Conservation (phyloP, 2,113 vertebrate genomes). For the Odobenus rosmarus region DNA sequence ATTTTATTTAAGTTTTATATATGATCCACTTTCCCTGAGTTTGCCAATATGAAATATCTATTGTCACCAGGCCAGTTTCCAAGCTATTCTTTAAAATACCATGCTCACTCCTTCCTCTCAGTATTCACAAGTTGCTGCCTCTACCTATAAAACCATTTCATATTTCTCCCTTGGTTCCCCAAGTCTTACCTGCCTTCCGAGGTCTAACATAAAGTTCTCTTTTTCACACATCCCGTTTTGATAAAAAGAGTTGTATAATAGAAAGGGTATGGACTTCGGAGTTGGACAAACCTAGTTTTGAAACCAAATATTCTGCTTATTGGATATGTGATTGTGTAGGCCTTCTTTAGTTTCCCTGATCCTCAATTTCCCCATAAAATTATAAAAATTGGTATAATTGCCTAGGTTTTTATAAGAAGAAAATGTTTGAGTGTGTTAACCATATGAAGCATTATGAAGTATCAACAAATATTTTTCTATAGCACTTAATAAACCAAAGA, state of each 20-base stretch:
- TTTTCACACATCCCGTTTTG: neutral
- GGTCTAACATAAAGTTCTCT: neutral
- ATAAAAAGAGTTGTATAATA: neutral
- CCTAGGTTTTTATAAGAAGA: neutral
- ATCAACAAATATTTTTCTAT: neutral
- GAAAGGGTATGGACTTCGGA: neutral
- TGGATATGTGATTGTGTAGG: neutral
- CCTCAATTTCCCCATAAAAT: neutral
- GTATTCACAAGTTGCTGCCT: neutral
- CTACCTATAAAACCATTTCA: neutral
- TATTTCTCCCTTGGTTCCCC: neutral
- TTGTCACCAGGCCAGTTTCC: neutral
- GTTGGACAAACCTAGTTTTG: neutral
- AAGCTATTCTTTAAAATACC: neutral
- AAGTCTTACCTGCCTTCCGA: neutral
- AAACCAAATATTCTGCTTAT: neutral
- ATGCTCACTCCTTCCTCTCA: neutral
- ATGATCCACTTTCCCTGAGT: neutral
- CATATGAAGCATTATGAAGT: neutral
- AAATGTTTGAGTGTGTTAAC: neutral
- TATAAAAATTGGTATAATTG: neutral
- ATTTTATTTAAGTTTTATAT: neutral
- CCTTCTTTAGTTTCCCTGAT: neutral
- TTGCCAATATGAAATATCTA: neutral
- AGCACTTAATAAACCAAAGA: neutral